Evolutionary conservation across 2,797 vertebrate genomes (phyloP), one percentile per base, ranked within the genome.

Genomic region (Schizothorax lantsangensis): DNA sequence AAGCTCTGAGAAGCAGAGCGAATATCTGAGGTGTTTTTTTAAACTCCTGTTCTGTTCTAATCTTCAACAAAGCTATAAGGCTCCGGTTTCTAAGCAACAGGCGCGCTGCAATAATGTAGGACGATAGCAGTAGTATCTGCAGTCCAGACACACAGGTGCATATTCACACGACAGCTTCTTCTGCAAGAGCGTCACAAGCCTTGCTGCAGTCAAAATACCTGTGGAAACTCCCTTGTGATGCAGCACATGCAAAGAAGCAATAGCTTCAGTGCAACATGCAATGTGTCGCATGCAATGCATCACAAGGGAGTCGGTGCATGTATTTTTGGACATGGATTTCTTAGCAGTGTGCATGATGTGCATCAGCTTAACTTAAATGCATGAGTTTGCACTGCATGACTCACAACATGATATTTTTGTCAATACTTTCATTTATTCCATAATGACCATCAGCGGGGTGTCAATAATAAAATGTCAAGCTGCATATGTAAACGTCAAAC

Each of bases 81-180:
- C 88, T 85, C 92, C 86, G 92, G 95, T 96, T 96, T 89, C 96
- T 95, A 95, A 95, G 96, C 96, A 96, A 96, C 96, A 95, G 95
- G 93, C 93, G 94, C 64, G 75, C 93, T 89, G 94, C 93, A 94
- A 94, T 94, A 95, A 95, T 94, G 93, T 93, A 86, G 87, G 79
- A 93, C 92, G 92, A 93, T 89, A 91, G 93, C 95, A 91, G 93
- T 93, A 93, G 90, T 94, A 94, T 93, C 92, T 93, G 95, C 94
- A 94, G 94, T 91, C 92, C 92, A 92, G 91, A 90, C 85, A 91
- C 87, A 90, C 92, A 95, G 90, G 88, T 90, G 87, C 72, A 62
- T 40, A 73, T 62, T 71, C 86, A 73, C 66, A 86, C 23, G 69
- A 85, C 83, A 14, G 82, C 86, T 68, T 88, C 85, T 88, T n/a